phyloP scores from a whole-genome alignment of 1,140 invertebrate species.

The Cydia fagiglandana region DNA sequence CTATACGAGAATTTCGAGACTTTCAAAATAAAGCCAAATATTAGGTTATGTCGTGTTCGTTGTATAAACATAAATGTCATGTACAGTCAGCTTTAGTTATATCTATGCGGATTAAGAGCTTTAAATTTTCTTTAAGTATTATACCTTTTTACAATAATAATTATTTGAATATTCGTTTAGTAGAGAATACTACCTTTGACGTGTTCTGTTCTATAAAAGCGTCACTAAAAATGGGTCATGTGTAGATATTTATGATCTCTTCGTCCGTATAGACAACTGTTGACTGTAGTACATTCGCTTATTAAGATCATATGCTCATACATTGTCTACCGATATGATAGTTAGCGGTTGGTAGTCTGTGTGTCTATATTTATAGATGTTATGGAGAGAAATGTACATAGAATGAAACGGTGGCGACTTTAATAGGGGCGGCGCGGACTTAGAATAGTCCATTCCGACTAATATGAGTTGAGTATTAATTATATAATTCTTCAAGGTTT shows the following conservation, averaged over 20 bases:
- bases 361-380: constrained; percentile 29
- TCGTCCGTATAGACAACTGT: not conserved
- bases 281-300: not conserved
- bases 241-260: not conserved
- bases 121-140: not conserved
- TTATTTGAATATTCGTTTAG: no score
- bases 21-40: not conserved
- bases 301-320: constrained; percentile 19
- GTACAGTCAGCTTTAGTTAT: not conserved
- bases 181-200: not conserved
- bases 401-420: constrained; percentile 17
- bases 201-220: no score
- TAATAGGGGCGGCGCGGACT: constrained; percentile 11
- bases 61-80: not conserved
- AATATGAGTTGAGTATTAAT: no score
- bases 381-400: constrained; percentile 23
- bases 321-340: constrained; percentile 25
- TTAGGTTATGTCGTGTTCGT: not conserved
- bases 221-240: no score
- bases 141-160: no score
- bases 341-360: constrained; percentile 24
- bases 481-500: no score
- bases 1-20: not conserved
- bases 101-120: not conserved
- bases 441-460: not conserved